A percentile compares a stretch with the other conserved stretches of the same genome.
phyloP scores from a whole-genome alignment of 92 coral and sea anemone genomes.

The Isaurus tuberculatus region DNA sequence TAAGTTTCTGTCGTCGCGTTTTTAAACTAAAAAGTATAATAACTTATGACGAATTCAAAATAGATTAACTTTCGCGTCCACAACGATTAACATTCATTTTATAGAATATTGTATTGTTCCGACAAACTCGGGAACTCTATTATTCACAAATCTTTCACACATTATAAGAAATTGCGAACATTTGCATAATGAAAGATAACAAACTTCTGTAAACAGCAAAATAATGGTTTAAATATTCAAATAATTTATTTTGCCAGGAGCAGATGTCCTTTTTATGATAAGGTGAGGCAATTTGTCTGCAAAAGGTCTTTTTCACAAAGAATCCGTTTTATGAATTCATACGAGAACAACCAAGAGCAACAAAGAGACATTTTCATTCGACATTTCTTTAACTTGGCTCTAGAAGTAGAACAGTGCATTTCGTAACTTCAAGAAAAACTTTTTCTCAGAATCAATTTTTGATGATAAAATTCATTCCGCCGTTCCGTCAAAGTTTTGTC shows the following conservation, averaged over 20 bases:
- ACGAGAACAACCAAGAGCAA: not conserved
- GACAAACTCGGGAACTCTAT: not conserved
- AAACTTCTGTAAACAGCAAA: constrained; percentile 4
- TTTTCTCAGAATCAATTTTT: not conserved
- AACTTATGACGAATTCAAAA: not conserved
- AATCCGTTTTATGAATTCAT: not conserved
- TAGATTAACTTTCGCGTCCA: not conserved
- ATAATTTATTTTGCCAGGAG: constrained; percentile 6
- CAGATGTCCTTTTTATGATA: constrained; percentile 35
- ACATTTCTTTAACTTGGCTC: not conserved
- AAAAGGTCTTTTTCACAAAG: not conserved
- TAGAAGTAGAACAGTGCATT: not conserved
- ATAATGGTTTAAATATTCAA: constrained; percentile 31
- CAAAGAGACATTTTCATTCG: not conserved
- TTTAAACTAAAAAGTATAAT: not conserved
- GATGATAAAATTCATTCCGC: too few relatives aligned
- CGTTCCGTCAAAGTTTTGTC: not conserved
- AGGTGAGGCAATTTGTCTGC: not conserved
- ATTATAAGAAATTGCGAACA: constrained; percentile 14
- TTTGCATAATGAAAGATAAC: constrained; percentile 37
- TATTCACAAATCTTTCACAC: constrained; percentile 37
- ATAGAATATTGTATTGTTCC: not conserved
- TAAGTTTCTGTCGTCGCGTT: too few relatives aligned
- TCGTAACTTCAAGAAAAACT: not conserved
- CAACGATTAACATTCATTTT: not conserved